Base-by-base conservation (phyloP, 2,797 vertebrate genomes). In the Kryptopterus vitreolus region DNA sequence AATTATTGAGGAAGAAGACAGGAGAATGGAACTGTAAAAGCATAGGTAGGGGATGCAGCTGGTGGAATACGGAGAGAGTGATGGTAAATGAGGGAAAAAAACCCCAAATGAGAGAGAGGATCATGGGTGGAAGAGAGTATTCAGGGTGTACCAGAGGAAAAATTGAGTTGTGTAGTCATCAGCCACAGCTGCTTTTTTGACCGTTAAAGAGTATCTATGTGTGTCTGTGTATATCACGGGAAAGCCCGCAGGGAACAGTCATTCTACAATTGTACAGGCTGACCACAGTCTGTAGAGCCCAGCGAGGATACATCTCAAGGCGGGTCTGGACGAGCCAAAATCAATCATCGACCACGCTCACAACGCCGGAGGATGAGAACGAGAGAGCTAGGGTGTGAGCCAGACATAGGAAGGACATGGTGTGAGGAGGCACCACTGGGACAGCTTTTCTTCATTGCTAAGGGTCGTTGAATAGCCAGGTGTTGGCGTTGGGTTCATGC, bases 81-180 rank as follows among this genome's bases (percentile, higher is more conserved):
- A 86, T 85, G 88, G 55, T 74, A 76, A 77, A 74, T 59, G 35
- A 74, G 35, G 31, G 58, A 63, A 65, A 65, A 26, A 65, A 26
- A 79, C 65, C 79, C 4, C 12, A 55, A 55, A 72, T 31, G 86
- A 87, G 22, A 63, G 22, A 63, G 55, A 24, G 12, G 35, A 48
- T 72, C 58, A 33, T 78, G 81, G 87, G 80, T 81, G 77, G 76
- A 85, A 46, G 72, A 66, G 58, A 73, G 57, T 46, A 35, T 66
- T n/a, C 58, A 70, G 4, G 35, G 18, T 59, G 70, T 81, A 72
- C 70, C 78, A 71, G 81, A 65, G 43, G 57, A 81, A 70, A 77
- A 81, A 85, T 59, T 55, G 83, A 83, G 85, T 77, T 81, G 86
- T 71, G 74, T 85, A 89, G 90, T 89, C 87, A 85, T 48, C 86